phyloP scores from a whole-genome alignment of 2,113 vertebrate species.

The Monarcha castaneiventris region DNA sequence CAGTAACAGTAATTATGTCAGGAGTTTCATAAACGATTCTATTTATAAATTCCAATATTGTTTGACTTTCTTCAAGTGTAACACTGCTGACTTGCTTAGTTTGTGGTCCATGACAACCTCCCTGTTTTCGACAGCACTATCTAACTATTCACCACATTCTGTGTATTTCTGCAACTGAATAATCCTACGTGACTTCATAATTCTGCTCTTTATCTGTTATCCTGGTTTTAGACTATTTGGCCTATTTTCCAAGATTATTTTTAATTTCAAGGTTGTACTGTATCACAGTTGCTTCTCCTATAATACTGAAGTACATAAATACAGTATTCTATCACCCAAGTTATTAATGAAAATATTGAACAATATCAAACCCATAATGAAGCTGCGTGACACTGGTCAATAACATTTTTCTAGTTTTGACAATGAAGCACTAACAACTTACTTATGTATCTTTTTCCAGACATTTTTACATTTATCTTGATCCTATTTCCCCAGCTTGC shows the following conservation, averaged over 20 bases:
- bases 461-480: neutral
- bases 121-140: neutral
- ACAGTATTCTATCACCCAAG: neutral
- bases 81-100: neutral
- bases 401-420: neutral
- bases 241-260: neutral
- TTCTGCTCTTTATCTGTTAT: neutral
- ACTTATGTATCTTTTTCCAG: neutral
- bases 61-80: neutral
- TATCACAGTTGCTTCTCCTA: neutral
- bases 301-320: neutral
- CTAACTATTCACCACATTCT: neutral
- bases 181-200: neutral
- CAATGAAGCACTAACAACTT: neutral
- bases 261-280: neutral
- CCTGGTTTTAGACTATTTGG: neutral
- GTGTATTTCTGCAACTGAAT: neutral
- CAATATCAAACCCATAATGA: neutral
- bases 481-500: neutral
- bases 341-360: neutral
- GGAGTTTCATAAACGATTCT: neutral
- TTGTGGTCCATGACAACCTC: neutral
- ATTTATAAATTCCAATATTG: neutral
- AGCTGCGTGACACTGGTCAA: neutral
- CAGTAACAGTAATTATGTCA: neutral